Percentiles rank a stretch among this genome's conserved stretches.
phyloP scores from a whole-genome alignment of 2,797 vertebrate species.

The Rachycentron canadum region DNA sequence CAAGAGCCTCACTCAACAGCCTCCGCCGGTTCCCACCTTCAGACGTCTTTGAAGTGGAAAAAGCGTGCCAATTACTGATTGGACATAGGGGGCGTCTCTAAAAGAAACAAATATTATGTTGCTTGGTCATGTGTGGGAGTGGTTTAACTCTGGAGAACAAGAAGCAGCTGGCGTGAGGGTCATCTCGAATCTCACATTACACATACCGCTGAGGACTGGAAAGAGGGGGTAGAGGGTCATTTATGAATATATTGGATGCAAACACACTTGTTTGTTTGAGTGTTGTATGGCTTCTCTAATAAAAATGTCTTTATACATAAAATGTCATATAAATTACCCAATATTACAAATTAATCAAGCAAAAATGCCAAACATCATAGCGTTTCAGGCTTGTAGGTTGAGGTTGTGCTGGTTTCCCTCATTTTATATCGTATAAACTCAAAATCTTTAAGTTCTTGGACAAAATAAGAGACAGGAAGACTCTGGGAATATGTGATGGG shows the following conservation, averaged over 20 bases:
- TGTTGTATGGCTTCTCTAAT: constrained; percentile 13
- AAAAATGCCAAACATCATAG: neutral
- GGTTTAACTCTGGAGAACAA: constrained; percentile 64
- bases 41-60: constrained; percentile 78
- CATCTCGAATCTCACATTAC: constrained; percentile 82
- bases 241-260: constrained; percentile 55
- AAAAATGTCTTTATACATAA: neutral
- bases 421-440: neutral
- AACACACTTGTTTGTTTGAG: constrained; percentile 53
- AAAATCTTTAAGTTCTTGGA: neutral
- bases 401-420: neutral
- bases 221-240: constrained; percentile 39
- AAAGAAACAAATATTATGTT: constrained; percentile 84
- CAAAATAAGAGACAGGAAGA: neutral
- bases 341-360: neutral
- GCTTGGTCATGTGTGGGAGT: constrained; percentile 71
- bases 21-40: constrained; percentile 73
- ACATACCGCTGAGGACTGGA: constrained; percentile 60
- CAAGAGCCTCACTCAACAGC: constrained; percentile 80
- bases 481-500: neutral
- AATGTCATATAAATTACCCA: neutral
- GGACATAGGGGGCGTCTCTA: constrained; percentile 70
- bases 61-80: constrained; percentile 80
- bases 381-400: too few relatives aligned
- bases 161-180: constrained; percentile 82